phyloP scores from a whole-genome alignment of 2,113 vertebrate species.

The Arenaria interpres region DNA sequence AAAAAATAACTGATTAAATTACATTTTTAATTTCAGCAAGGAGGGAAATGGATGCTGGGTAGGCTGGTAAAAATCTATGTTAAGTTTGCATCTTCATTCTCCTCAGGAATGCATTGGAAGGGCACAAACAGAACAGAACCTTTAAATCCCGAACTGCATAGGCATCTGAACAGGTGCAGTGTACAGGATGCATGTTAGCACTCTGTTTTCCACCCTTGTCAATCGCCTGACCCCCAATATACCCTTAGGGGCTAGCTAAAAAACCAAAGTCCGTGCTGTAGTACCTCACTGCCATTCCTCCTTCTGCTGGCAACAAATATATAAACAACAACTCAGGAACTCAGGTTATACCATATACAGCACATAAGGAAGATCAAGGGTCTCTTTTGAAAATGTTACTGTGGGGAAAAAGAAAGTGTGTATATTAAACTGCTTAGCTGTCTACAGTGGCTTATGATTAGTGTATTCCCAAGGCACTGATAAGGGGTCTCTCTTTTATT shows the following conservation, averaged over 20 bases:
- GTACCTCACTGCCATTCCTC: background rate
- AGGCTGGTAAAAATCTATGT: background rate
- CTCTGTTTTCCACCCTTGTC: background rate
- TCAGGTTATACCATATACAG: background rate
- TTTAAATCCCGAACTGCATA: background rate
- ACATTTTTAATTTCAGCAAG: background rate
- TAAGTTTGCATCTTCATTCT: background rate
- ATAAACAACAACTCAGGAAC: background rate
- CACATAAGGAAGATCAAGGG: background rate
- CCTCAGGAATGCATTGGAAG: background rate
- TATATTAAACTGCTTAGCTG: background rate
- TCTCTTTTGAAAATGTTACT: background rate
- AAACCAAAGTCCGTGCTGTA: background rate
- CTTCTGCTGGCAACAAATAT: background rate
- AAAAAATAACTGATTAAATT: background rate
- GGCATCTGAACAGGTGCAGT: background rate
- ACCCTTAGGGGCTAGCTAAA: background rate
- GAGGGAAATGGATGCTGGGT: background rate
- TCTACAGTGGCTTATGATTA: background rate
- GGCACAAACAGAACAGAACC: background rate
- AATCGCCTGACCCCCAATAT: background rate
- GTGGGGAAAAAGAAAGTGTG: background rate
- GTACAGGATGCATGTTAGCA: accelerated
- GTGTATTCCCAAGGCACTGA: background rate
- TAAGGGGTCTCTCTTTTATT: background rate